Evolutionary conservation across 2,113 vertebrate species (phyloP).

Genomic region (Thunnus thynnus): DNA sequence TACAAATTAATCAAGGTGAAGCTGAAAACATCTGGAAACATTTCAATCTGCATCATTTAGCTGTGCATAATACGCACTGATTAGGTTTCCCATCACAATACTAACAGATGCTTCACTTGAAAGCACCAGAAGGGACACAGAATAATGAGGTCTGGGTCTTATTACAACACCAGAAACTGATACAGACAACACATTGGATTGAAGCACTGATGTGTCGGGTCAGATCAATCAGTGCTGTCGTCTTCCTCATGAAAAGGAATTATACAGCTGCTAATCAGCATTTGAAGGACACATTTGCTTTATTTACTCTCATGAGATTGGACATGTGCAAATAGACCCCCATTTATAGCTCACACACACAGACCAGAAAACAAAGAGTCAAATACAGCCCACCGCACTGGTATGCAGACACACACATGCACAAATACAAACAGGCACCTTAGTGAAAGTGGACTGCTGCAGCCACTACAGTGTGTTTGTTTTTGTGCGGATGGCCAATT

Average conservation of each 20-base stretch:
- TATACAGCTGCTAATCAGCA: slow-evolving; percentile 32
- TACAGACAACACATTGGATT: slow-evolving; percentile 35
- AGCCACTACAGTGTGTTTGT: slow-evolving; percentile 73
- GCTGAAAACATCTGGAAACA: slow-evolving; percentile 27
- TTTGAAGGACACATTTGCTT: slow-evolving; percentile 5
- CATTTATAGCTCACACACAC: slow-evolving; percentile 34
- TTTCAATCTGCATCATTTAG: slow-evolving; percentile 11
- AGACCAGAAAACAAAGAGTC: slow-evolving; percentile 42
- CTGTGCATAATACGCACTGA: slow-evolving; percentile 32
- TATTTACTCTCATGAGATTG: slow-evolving; percentile 25
- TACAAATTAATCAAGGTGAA: slow-evolving; percentile 21
- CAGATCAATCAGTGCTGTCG: slow-evolving; percentile 7
- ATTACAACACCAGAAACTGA: slow-evolving; percentile 53
- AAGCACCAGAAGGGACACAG: slow-evolving; percentile 22
- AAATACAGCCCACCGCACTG: slow-evolving; percentile 58
- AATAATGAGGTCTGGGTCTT: slow-evolving; percentile 58
- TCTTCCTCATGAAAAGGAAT: slow-evolving; percentile 18
- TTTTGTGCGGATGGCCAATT: slow-evolving; percentile 76
- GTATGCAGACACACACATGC: slow-evolving; percentile 58
- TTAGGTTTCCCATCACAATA: slow-evolving; percentile 40
- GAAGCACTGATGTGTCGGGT: background rate
- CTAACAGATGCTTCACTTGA: slow-evolving; percentile 56
- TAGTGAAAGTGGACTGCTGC: slow-evolving; percentile 57
- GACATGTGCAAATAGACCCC: slow-evolving; percentile 19
- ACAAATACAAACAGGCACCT: slow-evolving; percentile 61